phyloP scores from a whole-genome alignment of 2,797 vertebrate genomes.

The Octomys mimax region DNA sequence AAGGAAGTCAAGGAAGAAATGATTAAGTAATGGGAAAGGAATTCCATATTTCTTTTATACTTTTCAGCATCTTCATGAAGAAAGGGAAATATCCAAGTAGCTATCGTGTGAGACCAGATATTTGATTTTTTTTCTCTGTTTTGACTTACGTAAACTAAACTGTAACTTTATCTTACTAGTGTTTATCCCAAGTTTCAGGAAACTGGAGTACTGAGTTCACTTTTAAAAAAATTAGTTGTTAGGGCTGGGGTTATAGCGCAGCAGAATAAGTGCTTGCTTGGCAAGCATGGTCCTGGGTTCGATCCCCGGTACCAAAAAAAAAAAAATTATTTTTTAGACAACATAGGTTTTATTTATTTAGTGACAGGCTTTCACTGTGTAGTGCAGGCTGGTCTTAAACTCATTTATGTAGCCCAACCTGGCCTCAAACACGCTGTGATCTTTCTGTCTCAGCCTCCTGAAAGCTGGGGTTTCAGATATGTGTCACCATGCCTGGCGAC shows the following conservation, averaged over 20 bases:
- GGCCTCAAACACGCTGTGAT: not conserved
- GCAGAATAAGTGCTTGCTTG: too few species aligned
- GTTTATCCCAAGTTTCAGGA: constrained; percentile 43
- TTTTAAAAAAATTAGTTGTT: not conserved
- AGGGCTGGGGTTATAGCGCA: too few species aligned
- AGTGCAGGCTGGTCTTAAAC: not conserved
- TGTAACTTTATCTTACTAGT: not conserved
- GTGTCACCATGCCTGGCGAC: not conserved
- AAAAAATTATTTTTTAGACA: not conserved
- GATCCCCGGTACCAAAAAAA: too few species aligned
- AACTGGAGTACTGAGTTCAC: constrained; percentile 36
- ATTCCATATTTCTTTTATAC: constrained; percentile 23
- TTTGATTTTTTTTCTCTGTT: not conserved
- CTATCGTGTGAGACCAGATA: not conserved
- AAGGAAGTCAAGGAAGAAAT: not conserved
- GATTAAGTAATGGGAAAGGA: not conserved
- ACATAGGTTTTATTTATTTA: not conserved
- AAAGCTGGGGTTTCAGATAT: not conserved
- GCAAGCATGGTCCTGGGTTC: too few species aligned
- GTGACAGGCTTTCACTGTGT: not conserved
- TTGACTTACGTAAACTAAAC: not conserved
- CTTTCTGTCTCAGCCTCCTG: not conserved
- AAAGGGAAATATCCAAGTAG: not conserved
- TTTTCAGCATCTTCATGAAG: not conserved
- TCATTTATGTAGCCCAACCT: not conserved